Base-by-base conservation (phyloP, 1,140 invertebrate species). In the Pseudomyrmex dendroicus region DNA sequence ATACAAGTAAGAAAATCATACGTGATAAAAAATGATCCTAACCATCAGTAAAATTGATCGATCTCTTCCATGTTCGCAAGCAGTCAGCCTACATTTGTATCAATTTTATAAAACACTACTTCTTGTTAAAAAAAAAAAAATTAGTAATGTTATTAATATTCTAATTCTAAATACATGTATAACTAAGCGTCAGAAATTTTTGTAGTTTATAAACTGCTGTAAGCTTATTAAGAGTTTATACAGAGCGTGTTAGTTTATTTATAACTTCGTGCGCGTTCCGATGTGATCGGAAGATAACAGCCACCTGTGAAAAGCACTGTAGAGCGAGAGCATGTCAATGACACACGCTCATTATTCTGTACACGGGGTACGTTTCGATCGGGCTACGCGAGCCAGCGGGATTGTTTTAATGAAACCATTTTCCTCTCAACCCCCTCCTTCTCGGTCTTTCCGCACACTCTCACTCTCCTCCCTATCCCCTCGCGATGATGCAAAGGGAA, bases 351-450 rank as follows among this genome's bases (percentile, higher is more conserved):
- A 87, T 91, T 91, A 91, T 89, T 91, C 89, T 72, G 83, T 89
- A 90, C 86, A 90, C 85, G 86, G 82, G 84, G 84, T 35, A 35
- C 35, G 35, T 91, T 91, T 90, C 86, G 90, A 89, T 91, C 88
- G 87, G 83, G 78, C 85, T 84, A 74, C 73, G 78, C 82, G 76
- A 84, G 83, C 74, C 87, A 87, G 77, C 86, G 78, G 86, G 88
- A 89, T 91, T 91, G 89, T 90, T 90, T 91, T 91, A 91, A 91
- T 85, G 89, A 91, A 91, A 89, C 88, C 89, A 91, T 91, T 91
- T 91, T 83, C 77, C 84, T 84, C 76, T 82, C 70, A 82, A 84
- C 73, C 80, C 68, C 87, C 82, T 73, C 70, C 66, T 86, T 78
- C 73, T 59, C 76, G 76, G 57, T 86, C 78, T 83, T 67, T 9